Percentiles rank a stretch among this genome's conserved stretches.
Evolutionary conservation across 2,888 invertebrate species (phyloP).

Genomic region (Orthonevra nobilis): DNA sequence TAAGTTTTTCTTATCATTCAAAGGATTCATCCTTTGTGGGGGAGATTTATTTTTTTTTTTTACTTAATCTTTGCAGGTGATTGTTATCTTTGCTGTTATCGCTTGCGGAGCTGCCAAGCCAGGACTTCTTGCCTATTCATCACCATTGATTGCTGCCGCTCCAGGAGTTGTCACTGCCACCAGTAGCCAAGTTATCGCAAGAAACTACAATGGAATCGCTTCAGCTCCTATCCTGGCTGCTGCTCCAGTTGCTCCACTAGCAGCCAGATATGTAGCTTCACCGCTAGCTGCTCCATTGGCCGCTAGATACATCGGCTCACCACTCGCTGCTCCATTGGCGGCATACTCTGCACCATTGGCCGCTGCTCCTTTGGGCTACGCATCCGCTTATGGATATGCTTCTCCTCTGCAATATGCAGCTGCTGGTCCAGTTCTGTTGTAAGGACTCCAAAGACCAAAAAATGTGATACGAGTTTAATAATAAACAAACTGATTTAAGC

Average conservation of each 20-base stretch:
- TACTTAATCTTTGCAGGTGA: constrained; percentile 19
- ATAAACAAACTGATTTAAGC: too few species aligned
- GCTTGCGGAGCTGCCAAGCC: constrained; percentile 65
- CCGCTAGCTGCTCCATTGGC: constrained; percentile 2
- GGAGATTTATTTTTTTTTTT: background rate
- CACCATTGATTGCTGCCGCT: constrained; percentile 47
- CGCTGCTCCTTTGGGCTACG: constrained; percentile 19
- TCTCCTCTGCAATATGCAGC: too few species aligned
- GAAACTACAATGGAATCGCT: constrained; percentile 75
- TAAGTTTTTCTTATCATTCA: background rate
- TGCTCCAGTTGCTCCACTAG: constrained; percentile 77
- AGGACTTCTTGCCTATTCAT: constrained; percentile 65
- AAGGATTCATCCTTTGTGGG: background rate
- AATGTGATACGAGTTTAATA: too few species aligned
- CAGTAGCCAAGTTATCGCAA: constrained; percentile 72
- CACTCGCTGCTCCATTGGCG: background rate
- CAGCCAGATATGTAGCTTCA: constrained; percentile 9
- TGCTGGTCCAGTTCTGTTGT: too few species aligned
- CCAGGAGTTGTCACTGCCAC: constrained; percentile 22
- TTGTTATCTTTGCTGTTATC: constrained; percentile 57
- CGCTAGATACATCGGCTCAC: background rate
- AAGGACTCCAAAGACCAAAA: too few species aligned
- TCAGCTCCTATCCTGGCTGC: constrained; percentile 82
- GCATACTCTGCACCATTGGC: constrained; percentile 34
- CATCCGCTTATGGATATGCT: too few species aligned